Conservation (phyloP, 2,797 vertebrate species). For the Masticophis lateralis region DNA sequence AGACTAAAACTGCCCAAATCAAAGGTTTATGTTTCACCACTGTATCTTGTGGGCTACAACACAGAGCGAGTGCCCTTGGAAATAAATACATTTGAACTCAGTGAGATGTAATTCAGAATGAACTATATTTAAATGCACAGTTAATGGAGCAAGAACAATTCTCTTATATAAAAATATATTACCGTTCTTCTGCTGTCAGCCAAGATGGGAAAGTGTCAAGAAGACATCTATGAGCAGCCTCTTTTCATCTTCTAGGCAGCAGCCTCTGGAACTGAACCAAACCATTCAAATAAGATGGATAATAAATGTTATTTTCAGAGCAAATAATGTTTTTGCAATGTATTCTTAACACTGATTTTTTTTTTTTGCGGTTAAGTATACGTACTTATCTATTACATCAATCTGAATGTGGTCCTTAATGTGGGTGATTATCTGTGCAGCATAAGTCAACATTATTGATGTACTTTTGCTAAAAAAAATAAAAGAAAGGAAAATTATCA, state of each 20-base stretch:
- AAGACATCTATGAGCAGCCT: neutral
- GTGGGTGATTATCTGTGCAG: neutral
- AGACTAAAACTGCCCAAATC: neutral
- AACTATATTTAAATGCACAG: neutral
- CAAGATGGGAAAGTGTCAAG: neutral
- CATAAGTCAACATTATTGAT: neutral
- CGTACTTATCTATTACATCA: neutral
- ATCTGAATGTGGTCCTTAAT: neutral
- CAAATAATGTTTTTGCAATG: neutral
- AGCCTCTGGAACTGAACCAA: neutral
- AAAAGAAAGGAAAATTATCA: neutral
- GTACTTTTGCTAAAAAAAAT: neutral
- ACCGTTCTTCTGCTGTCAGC: neutral
- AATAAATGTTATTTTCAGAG: conserved; percentile 1
- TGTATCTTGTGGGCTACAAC: neutral
- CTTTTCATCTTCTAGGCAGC: neutral
- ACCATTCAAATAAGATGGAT: neutral
- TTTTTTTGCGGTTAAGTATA: neutral
- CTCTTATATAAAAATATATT: neutral
- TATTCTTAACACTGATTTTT: neutral
- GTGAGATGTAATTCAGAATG: neutral
- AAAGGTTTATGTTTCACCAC: neutral
- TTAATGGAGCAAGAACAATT: neutral
- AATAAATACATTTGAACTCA: neutral
- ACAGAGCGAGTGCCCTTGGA: neutral